These are phyloP conservation scores for Chouioia cunea DNA, from an alignment of 2,888 invertebrate genomes.

Conservation along the genomic window DNA sequence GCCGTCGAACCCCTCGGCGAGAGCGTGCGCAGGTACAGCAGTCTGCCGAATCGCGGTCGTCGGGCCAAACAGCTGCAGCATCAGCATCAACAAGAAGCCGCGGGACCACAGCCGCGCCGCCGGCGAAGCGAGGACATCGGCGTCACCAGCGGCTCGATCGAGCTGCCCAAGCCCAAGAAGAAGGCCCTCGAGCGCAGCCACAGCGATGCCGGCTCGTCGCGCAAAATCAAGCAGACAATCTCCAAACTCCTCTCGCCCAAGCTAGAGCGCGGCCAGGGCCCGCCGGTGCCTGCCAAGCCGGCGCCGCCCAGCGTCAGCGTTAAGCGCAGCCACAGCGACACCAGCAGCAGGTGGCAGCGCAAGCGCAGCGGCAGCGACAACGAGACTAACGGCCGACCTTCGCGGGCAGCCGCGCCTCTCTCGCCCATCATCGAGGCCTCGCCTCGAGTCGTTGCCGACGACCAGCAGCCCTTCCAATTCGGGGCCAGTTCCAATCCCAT, in stretches of 20 bases:
- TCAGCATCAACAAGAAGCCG: not conserved
- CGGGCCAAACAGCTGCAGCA: slow-evolving; percentile 5
- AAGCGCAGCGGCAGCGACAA: slow-evolving; percentile 76
- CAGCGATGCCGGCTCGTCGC: slow-evolving; percentile 65
- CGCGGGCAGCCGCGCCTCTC: slow-evolving; percentile 77
- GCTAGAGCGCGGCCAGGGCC: slow-evolving; percentile 55
- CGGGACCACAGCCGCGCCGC: slow-evolving; percentile 51
- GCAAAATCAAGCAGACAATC: slow-evolving; percentile 58
- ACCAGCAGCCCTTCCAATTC: slow-evolving; percentile 60
- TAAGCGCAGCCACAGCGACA: slow-evolving; percentile 71
- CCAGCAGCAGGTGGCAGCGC: slow-evolving; percentile 72
- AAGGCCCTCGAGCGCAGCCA: slow-evolving; percentile 69
- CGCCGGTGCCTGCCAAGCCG: slow-evolving; percentile 5
- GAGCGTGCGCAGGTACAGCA: slow-evolving; percentile 72
- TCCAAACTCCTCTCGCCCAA: slow-evolving; percentile 62
- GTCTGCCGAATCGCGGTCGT: slow-evolving; percentile 74
- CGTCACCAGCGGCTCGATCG: slow-evolving; percentile 51
- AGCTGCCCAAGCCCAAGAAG: slow-evolving; percentile 68
- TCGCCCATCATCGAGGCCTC: slow-evolving; percentile 86
- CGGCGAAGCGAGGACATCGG: slow-evolving; percentile 73
- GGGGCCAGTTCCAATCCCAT: slow-evolving; percentile 38
- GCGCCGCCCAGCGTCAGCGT: slow-evolving; percentile 51
- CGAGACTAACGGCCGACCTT: slow-evolving; percentile 70
- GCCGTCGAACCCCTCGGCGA: slow-evolving; percentile 61
- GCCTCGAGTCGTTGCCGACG: slow-evolving; percentile 68